Evolutionary conservation across 2,113 vertebrate species (phyloP).

Genomic region (Ptilorrhoa leucosticta): DNA sequence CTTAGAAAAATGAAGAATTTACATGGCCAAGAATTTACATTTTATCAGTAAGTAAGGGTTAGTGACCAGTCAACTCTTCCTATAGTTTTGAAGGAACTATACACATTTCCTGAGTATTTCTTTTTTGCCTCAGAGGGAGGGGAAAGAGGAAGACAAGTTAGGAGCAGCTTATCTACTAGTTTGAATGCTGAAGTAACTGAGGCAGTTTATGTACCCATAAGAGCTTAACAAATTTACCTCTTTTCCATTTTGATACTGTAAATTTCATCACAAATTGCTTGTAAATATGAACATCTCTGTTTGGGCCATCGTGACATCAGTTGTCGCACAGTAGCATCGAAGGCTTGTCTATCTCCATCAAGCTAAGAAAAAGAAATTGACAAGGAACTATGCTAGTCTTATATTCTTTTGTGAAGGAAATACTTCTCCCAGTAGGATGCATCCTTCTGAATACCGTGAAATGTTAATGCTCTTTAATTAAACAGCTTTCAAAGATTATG

Average conservation of each 20-base stretch:
- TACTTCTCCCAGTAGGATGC: neutral
- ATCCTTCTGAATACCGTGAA: neutral
- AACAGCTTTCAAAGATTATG: neutral
- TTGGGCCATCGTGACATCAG: constrained; percentile 88
- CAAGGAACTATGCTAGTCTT: neutral
- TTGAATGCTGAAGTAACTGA: neutral
- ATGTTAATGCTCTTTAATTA: neutral
- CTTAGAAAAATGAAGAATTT: neutral
- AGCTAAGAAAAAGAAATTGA: constrained; percentile 69
- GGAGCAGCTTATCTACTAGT: neutral
- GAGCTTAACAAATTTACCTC: constrained; percentile 72
- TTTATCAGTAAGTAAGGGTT: neutral
- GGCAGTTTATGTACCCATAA: neutral
- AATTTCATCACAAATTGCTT: constrained; percentile 92
- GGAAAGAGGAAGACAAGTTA: neutral
- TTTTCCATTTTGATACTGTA: constrained; percentile 89
- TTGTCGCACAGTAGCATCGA: constrained; percentile 88
- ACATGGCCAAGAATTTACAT: neutral
- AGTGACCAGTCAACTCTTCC: neutral
- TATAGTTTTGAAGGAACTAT: neutral
- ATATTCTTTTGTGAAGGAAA: neutral
- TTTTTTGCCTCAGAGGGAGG: neutral
- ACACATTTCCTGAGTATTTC: neutral
- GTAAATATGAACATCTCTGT: constrained; percentile 85
- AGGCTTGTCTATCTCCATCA: constrained; percentile 84